Evolutionary conservation across 2,113 vertebrate species (phyloP).

Genomic region (Scortum barcoo): DNA sequence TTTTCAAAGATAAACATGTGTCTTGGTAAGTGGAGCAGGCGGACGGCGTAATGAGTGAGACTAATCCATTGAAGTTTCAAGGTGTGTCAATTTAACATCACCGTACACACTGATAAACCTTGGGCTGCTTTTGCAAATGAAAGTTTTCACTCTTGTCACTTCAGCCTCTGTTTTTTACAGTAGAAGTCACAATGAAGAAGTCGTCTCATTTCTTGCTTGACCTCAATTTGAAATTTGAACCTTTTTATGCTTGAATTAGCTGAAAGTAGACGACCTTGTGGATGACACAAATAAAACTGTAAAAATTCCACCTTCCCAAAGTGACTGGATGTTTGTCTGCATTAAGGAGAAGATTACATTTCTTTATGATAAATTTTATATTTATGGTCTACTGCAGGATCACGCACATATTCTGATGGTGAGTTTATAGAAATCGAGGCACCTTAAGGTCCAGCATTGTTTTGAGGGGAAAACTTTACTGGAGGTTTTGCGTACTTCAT

Average conservation of each 20-base stretch:
- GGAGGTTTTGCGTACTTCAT: no score
- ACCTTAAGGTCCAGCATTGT: no score
- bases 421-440: no score
- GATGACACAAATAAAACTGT: no score
- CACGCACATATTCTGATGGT: no score
- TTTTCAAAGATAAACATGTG: constrained; percentile 55
- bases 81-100: constrained; percentile 23
- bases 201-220: neutral
- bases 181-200: neutral
- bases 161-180: neutral
- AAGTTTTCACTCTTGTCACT: neutral
- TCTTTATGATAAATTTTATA: no score
- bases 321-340: neutral
- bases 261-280: neutral
- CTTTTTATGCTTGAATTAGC: neutral
- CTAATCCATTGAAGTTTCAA: constrained; percentile 32
- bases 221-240: neutral
- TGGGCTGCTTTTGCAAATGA: constrained; percentile 18
- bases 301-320: neutral
- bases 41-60: constrained; percentile 38
- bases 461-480: no score
- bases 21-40: constrained; percentile 35
- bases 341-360: no score
- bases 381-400: no score
- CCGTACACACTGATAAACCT: constrained; percentile 25